Evolutionary conservation across 2,113 vertebrate genomes (phyloP), one percentile per base, ranked within the genome.

Genomic region (Cynoglossus semilaevis): DNA sequence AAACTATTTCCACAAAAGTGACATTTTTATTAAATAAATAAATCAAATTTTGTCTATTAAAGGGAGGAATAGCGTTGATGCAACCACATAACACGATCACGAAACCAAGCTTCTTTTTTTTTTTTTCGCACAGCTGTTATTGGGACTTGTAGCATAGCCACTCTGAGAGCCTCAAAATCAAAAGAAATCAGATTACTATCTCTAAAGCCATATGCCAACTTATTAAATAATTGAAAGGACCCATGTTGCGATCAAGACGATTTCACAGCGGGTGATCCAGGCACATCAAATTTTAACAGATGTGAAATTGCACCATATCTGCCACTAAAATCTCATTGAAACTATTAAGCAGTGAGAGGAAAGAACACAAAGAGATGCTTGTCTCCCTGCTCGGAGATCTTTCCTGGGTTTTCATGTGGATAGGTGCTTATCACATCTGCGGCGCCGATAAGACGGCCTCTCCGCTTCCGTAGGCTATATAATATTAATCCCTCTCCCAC

Each of bases 401-500:
- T 59, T 73, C 54, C 80, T 84, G 81, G n/a, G 72, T 86, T 88
- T 88, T 85, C 79, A 73, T 49, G 40, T 78, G 77, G 84, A 73
- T 85, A 70, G 81, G 82, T 89, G 84, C 83, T 90, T 87, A 89
- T 87, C 79, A 71, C 84, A 87, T 87, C 80, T 85, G 80, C 81
- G 66, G 67, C 66, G 76, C 88, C 69, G 88, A 91, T 90, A 88
- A 88, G 87, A 86, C 81, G 56, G 80, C 82, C 76, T 75, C 61
- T 82, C 68, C 76, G 79, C 83, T 83, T 90, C 90, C 86, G 81
- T 79, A 85, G 90, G 89, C 90, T 82, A 88, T 91, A 86, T 87
- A 91, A 90, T 91, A 91, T 91, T 91, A 91, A 91, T 91, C 88
- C 89, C 63, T 86, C 88, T 86, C 85, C 88, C 89, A 88, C 86